Evolutionary conservation across 1,140 invertebrate species (phyloP), one percentile per base, ranked within the genome.

Genomic region (Cydia strobilella): DNA sequence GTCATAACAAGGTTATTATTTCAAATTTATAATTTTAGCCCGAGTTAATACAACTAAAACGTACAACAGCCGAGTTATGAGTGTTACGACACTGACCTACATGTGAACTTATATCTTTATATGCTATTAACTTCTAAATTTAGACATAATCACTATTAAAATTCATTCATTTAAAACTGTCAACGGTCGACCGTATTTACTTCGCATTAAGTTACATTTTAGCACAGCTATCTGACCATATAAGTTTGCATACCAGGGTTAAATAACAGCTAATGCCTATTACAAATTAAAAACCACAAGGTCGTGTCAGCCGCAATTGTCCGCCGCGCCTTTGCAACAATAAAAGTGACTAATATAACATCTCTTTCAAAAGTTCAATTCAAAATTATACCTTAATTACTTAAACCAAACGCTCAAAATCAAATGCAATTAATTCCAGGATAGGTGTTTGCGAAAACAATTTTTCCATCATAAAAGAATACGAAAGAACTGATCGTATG

Each of bases 281-380:
- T 35, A 31, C 65, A 39, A 69, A 69, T 42, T 69, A 69, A 69
- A 59, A 69, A 69, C 31, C 15, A 18, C 65, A 35, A 69, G 65
- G 65, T 69, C 65, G n/a, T 69, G 65, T 69, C 65, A 69, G 65
- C 31, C 65, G 65, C 65, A 69, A 69, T 69, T 69, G 65, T 69
- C n/a, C 42, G 35, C 65, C 65, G 65, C 65, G 65, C 65, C 65
- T 31, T 69, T 69, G 65, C 27, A 35, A 18, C 18, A 23, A 59
- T 23, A 59, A 59, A 59, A 59, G 7, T 5, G n/a, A 23, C 54
- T 59, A 59, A 59, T 59, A 20, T 10, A 20, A 59, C 20, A 59
- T 20, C 54, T 18, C 51, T 23, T 18, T 59, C 20, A 59, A 10
- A n/a, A 2, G 54, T 23, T 23, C 20, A 23, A 12, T 23, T 20